phyloP scores from a whole-genome alignment of 2,113 vertebrate species.

The Caranx melampygus region DNA sequence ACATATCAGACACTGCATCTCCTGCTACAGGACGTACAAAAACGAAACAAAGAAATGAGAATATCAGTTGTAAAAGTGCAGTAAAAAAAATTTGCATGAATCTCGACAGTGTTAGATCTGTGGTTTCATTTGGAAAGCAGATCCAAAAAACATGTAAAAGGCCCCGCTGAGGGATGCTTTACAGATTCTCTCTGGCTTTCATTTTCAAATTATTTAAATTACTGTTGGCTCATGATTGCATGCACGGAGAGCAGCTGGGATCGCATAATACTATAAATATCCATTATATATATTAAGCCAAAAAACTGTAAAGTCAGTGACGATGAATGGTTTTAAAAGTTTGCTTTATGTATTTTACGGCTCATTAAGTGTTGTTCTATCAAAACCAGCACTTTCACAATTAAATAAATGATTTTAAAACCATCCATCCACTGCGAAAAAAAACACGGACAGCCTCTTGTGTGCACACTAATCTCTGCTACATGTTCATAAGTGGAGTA shows the following conservation, averaged over 20 bases:
- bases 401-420: conserved; percentile 5
- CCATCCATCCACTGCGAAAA: background rate
- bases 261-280: conserved; percentile 14
- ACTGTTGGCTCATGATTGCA: background rate
- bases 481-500: conserved; percentile 8
- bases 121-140: conserved; percentile 1
- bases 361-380: background rate
- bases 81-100: too few relatives aligned
- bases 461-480: conserved; percentile 20
- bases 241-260: conserved; percentile 13
- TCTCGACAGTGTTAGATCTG: too few relatives aligned
- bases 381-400: background rate
- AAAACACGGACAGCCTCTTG: conserved; percentile 4
- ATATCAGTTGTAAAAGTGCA: too few relatives aligned
- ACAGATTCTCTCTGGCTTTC: background rate
- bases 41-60: too few relatives aligned
- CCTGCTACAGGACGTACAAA: too few relatives aligned
- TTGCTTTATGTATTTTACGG: background rate
- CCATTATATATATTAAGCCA: background rate
- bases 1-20: too few relatives aligned
- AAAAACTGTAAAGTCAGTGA: background rate
- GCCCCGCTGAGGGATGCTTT: background rate
- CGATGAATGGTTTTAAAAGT: background rate
- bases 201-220: conserved; percentile 9
- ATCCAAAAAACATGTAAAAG: conserved; percentile 21